Percentiles rank a stretch among this genome's conserved stretches.
Conservation (phyloP, 1,140 invertebrate genomes). For the Aradophagus sp. region DNA sequence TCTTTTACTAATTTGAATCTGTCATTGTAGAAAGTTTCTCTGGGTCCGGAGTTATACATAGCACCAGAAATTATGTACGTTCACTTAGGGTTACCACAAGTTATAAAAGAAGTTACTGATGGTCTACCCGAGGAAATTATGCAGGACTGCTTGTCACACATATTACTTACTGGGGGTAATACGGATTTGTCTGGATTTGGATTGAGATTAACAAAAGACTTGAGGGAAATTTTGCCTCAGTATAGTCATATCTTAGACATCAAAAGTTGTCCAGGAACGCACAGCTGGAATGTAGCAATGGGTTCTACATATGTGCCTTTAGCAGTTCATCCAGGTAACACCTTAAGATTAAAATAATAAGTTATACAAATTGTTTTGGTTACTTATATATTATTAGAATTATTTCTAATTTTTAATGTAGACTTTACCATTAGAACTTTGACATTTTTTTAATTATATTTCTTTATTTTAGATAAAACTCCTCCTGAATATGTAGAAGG, state of each 20-base stretch:
- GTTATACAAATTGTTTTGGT: background rate
- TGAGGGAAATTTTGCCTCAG: conserved; percentile 71
- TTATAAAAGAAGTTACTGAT: conserved; percentile 71
- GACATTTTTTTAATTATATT: conserved; percentile 5
- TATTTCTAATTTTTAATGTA: no score
- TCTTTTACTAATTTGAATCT: background rate
- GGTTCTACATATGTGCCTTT: conserved; percentile 74
- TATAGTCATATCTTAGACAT: conserved; percentile 72
- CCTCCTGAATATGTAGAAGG: conserved; percentile 71
- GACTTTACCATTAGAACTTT: no score
- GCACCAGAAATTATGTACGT: conserved; percentile 76
- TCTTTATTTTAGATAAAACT: conserved; percentile 67
- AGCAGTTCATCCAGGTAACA: conserved; percentile 69
- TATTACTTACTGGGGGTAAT: conserved; percentile 75
- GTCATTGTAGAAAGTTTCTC: conserved; percentile 66
- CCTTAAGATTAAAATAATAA: conserved; percentile 3
- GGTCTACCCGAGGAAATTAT: conserved; percentile 69
- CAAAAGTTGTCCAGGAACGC: conserved; percentile 70
- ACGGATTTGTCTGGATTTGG: conserved; percentile 74
- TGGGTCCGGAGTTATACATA: conserved; percentile 74
- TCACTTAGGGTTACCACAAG: conserved; percentile 70
- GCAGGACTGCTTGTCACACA: conserved; percentile 73
- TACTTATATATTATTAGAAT: conserved; percentile 1
- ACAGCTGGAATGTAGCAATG: conserved; percentile 75
- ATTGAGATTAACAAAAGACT: conserved; percentile 71